phyloP scores from a whole-genome alignment of 1,140 invertebrate species.

The Drosophila aff. region DNA sequence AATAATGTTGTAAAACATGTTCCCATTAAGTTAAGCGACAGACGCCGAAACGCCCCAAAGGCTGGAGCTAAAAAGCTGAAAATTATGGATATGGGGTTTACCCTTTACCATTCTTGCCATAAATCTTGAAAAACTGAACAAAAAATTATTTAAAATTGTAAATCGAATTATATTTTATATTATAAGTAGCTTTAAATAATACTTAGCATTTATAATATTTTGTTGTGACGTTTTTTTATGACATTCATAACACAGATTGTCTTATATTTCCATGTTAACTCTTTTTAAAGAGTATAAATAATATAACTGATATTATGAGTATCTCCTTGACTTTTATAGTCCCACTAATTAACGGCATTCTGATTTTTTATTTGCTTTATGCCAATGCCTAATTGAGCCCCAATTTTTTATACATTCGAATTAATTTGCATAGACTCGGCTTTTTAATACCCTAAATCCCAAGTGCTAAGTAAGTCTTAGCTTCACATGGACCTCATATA shows the following conservation, averaged over 20 bases:
- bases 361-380: neutral
- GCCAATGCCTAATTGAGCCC: neutral
- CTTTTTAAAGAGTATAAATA: neutral
- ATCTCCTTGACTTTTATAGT: neutral
- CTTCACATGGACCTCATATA: neutral
- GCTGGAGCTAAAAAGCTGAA: conserved; percentile 20
- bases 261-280: neutral
- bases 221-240: no score
- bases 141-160: neutral
- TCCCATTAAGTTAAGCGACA: conserved; percentile 72
- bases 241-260: neutral
- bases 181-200: no score
- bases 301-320: neutral
- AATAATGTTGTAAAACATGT: conserved; percentile 82
- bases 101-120: conserved; percentile 27
- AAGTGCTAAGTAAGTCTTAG: neutral
- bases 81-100: conserved; percentile 24
- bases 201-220: neutral
- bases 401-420: neutral
- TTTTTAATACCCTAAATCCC: neutral
- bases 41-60: conserved; percentile 63
- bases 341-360: neutral
- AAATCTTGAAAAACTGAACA: conserved; percentile 5
- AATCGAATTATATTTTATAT: neutral
- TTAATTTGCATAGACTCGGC: neutral